Conservation (phyloP, 2,888 invertebrate genomes). For the Andrena trimmerana region DNA sequence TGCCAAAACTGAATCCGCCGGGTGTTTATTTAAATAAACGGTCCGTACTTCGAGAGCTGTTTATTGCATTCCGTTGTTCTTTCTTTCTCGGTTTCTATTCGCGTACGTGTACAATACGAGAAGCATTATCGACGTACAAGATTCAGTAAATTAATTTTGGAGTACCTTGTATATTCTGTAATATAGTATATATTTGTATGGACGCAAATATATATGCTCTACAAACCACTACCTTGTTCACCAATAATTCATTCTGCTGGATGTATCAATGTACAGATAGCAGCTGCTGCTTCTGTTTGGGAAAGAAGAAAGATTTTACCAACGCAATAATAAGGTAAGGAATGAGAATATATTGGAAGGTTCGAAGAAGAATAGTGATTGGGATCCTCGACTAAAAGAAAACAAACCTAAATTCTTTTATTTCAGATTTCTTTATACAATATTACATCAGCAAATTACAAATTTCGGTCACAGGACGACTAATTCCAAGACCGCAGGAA, state of each 20-base stretch:
- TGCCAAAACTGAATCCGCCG: constrained; percentile 25
- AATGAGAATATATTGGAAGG: too few relatives aligned
- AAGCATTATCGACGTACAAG: constrained; percentile 10
- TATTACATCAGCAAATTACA: too few relatives aligned
- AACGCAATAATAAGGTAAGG: too few relatives aligned
- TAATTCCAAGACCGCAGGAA: too few relatives aligned
- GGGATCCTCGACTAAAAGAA: too few relatives aligned
- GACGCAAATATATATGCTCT: constrained; percentile 56
- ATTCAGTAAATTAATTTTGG: constrained; percentile 53
- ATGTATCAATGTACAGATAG: too few relatives aligned
- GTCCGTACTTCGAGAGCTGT: neutral
- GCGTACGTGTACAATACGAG: constrained; percentile 3
- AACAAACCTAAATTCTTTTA: too few relatives aligned
- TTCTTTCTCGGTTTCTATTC: constrained; percentile 7
- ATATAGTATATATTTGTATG: constrained; percentile 63
- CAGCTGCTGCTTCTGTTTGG: too few relatives aligned
- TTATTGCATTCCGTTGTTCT: constrained; percentile 6
- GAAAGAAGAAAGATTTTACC: too few relatives aligned
- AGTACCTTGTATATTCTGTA: constrained; percentile 59
- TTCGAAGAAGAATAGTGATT: too few relatives aligned
- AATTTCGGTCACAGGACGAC: too few relatives aligned
- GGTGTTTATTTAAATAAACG: constrained; percentile 11
- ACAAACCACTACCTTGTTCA: constrained; percentile 18
- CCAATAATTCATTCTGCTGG: neutral
- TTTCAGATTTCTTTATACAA: too few relatives aligned